These are phyloP conservation scores for Orchesella cincta DNA, from an alignment of 1,140 invertebrate genomes.

Conservation along the genomic window DNA sequence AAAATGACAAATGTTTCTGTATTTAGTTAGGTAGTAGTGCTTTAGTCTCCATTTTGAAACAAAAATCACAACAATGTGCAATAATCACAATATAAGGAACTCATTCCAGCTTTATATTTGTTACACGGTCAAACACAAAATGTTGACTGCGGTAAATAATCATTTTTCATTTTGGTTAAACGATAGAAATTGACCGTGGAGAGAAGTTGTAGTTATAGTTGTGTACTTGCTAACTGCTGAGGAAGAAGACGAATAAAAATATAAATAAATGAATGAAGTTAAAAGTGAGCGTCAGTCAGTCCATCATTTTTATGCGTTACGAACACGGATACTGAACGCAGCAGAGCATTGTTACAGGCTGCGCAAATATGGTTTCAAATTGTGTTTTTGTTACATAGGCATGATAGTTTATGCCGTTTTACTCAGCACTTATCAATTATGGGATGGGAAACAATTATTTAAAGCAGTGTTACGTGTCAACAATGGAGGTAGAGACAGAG, in stretches of 20 bases:
- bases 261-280: too few relatives aligned
- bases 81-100: neutral
- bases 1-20: neutral
- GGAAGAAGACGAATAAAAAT: neutral
- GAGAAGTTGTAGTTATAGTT: neutral
- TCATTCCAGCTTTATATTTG: neutral
- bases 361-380: too few relatives aligned
- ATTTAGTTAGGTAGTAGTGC: neutral
- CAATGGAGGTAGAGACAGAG: too few relatives aligned
- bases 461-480: too few relatives aligned
- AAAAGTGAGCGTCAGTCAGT: too few relatives aligned
- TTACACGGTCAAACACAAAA: neutral
- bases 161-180: neutral
- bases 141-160: neutral
- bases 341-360: too few relatives aligned
- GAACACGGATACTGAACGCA: neutral
- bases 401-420: too few relatives aligned
- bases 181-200: neutral
- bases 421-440: too few relatives aligned
- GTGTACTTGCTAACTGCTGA: too few relatives aligned
- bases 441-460: too few relatives aligned
- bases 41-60: neutral
- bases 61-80: neutral
- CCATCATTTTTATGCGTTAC: neutral
- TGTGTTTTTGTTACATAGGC: too few relatives aligned